Evolutionary conservation across 2,888 invertebrate species (phyloP).

Genomic region (Synanthedon formicaeformis): DNA sequence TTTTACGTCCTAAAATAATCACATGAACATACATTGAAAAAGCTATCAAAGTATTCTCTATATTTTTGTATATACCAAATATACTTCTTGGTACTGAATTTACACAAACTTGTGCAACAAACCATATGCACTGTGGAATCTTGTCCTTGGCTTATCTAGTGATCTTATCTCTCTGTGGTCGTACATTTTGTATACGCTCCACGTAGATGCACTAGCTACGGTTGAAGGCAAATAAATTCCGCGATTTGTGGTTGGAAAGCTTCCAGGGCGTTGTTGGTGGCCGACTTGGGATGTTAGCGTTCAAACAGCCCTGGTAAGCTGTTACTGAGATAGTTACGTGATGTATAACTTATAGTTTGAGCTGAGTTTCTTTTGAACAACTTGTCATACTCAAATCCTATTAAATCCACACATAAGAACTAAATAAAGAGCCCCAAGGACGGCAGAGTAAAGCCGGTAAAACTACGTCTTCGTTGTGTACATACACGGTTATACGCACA

Average conservation of each 20-base stretch:
- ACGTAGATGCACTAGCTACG: conserved; percentile 56
- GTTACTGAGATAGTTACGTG: not conserved
- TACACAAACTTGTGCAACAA: not conserved
- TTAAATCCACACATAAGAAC: too few relatives aligned
- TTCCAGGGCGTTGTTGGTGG: conserved; percentile 54
- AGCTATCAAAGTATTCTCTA: too few relatives aligned
- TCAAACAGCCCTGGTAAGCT: conserved; percentile 2
- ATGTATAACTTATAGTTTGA: not conserved
- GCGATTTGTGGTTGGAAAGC: conserved; percentile 63
- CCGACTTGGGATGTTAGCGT: conserved; percentile 22
- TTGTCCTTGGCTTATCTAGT: conserved; percentile 13
- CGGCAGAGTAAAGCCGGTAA: too few relatives aligned
- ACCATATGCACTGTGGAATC: not conserved
- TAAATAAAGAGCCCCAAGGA: too few relatives aligned
- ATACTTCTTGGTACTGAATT: too few relatives aligned
- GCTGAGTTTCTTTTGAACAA: not conserved
- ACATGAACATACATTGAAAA: too few relatives aligned
- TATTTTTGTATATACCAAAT: too few relatives aligned
- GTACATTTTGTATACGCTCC: conserved; percentile 47
- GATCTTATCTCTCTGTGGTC: conserved; percentile 8
- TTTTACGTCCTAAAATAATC: too few relatives aligned
- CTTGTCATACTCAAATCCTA: too few relatives aligned
- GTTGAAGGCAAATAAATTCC: conserved; percentile 63
- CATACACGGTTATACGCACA: too few relatives aligned
- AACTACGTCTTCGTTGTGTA: too few relatives aligned